Evolutionary conservation across 2,797 vertebrate genomes (phyloP).

Genomic region (Thaleichthys pacificus): DNA sequence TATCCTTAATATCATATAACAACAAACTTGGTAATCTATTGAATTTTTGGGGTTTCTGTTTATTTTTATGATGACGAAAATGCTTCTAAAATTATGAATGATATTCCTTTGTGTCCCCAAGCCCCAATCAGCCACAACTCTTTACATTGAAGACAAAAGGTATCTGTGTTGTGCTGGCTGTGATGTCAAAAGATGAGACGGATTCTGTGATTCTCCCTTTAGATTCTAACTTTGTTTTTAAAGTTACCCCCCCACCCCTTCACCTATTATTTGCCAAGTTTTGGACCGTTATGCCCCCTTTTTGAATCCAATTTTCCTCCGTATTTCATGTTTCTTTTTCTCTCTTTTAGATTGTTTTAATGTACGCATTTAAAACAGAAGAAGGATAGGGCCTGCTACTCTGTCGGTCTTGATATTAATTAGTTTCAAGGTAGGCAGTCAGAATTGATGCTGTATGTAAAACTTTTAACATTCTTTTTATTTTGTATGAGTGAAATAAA

Average conservation of each 20-base stretch:
- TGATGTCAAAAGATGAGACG: conserved; percentile 23
- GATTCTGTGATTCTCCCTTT: conserved; percentile 35
- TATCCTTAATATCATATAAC: conserved; percentile 31
- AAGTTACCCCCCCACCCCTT: conserved; percentile 31
- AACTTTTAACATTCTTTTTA: conserved; percentile 83
- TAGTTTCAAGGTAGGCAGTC: conserved; percentile 63
- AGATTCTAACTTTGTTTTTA: conserved; percentile 67
- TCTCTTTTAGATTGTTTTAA: conserved; percentile 75
- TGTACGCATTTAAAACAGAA: conserved; percentile 47
- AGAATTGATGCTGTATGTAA: conserved; percentile 72
- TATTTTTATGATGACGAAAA: not conserved
- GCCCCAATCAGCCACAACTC: conserved; percentile 13
- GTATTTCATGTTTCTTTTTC: conserved; percentile 24
- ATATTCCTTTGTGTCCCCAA: conserved; percentile 27
- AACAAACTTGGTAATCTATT: conserved; percentile 5
- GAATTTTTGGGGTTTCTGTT: conserved; percentile 21
- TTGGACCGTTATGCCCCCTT: not conserved
- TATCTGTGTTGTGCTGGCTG: not conserved
- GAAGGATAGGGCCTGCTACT: conserved; percentile 44
- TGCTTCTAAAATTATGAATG: not conserved
- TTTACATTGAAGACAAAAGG: conserved; percentile 11
- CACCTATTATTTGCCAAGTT: not conserved
- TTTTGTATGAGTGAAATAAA: conserved; percentile 86
- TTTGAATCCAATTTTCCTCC: conserved; percentile 42
- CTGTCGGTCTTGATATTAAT: conserved; percentile 63